Evolutionary conservation across 2,888 invertebrate genomes (phyloP).

Genomic region (Conus canariensis): DNA sequence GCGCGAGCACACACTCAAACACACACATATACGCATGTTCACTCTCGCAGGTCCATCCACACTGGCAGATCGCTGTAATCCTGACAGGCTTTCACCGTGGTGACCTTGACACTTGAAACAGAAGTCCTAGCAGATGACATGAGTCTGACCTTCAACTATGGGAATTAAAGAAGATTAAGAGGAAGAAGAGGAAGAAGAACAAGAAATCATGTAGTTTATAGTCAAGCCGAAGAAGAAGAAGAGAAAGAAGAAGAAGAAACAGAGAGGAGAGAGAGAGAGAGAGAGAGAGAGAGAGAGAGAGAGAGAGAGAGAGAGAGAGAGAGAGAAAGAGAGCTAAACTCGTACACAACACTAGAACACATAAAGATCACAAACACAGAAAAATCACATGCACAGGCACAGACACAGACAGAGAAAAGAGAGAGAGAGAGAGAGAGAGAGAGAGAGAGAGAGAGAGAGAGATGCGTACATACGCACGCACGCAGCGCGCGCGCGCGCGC

Average conservation of each 20-base stretch:
- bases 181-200: too few relatives aligned
- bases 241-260: background rate
- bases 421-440: slow-evolving; percentile 8
- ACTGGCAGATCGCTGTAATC: too few relatives aligned
- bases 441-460: slow-evolving; percentile 2
- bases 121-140: too few relatives aligned
- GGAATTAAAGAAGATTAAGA: too few relatives aligned
- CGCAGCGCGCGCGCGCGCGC: background rate
- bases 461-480: background rate
- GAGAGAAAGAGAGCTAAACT: background rate
- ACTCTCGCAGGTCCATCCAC: too few relatives aligned
- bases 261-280: background rate
- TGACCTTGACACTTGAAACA: too few relatives aligned
- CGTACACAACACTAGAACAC: background rate
- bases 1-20: too few relatives aligned
- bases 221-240: background rate
- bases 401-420: background rate
- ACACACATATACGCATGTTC: too few relatives aligned
- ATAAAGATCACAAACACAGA: background rate
- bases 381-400: background rate
- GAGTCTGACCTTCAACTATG: too few relatives aligned
- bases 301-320: background rate
- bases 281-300: background rate
- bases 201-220: too few relatives aligned
- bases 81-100: too few relatives aligned